Conservation (phyloP, 2,888 invertebrate genomes). For the Entomobrya multifasciata region DNA sequence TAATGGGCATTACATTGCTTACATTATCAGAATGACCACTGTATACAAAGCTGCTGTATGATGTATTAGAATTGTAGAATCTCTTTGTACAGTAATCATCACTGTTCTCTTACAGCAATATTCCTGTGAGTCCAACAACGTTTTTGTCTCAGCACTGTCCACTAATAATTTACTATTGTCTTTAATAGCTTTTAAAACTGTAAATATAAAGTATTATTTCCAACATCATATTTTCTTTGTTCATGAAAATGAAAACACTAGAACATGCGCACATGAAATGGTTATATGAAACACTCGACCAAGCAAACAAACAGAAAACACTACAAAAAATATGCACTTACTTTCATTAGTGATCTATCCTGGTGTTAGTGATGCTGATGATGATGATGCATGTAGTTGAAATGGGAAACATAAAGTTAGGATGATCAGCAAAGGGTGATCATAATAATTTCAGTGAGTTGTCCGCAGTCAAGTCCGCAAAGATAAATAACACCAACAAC, state of each 20-base stretch:
- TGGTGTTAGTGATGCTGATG: background rate
- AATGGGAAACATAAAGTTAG: background rate
- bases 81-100: background rate
- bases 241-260: no score
- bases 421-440: background rate
- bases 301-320: background rate
- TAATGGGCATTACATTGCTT: slow-evolving; percentile 33
- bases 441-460: background rate
- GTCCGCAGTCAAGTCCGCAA: background rate
- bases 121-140: background rate
- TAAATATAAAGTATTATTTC: no score
- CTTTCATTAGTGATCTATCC: slow-evolving; percentile 1
- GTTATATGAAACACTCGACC: no score
- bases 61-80: background rate
- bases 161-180: background rate
- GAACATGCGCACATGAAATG: no score
- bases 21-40: background rate
- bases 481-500: background rate
- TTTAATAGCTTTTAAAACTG: background rate
- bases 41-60: background rate
- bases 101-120: background rate
- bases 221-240: no score
- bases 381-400: background rate
- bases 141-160: background rate
- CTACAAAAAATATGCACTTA: slow-evolving; percentile 16